Evolutionary conservation across 2,797 vertebrate species (phyloP).

Genomic region (Enteromius afrohamiltoni): DNA sequence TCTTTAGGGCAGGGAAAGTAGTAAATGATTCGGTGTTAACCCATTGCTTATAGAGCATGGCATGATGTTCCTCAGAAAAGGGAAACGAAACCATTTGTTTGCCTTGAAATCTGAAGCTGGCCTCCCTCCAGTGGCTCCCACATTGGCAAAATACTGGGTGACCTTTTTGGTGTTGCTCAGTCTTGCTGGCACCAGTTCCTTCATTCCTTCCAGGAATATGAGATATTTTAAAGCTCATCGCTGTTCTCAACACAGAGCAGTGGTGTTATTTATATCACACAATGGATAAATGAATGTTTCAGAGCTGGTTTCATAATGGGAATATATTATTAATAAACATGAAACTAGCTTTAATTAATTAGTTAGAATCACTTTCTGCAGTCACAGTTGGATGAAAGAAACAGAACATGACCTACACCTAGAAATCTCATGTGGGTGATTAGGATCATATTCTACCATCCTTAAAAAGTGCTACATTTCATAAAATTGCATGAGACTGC

Average conservation of each 20-base stretch:
- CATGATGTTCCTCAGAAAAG: conserved; percentile 33
- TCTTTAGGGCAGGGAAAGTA: conserved; percentile 69
- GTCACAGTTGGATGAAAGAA: background rate
- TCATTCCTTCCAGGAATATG: conserved; percentile 62
- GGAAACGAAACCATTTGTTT: conserved; percentile 33
- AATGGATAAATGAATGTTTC: background rate
- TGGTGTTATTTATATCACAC: background rate
- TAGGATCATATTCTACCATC: background rate
- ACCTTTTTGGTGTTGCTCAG: conserved; percentile 77
- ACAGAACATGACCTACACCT: background rate
- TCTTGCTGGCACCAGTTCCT: conserved; percentile 76
- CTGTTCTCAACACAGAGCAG: background rate
- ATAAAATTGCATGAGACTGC: conserved; percentile 7
- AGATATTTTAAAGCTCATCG: background rate
- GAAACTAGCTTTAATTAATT: background rate
- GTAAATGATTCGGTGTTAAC: conserved; percentile 24
- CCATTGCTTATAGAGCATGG: conserved; percentile 3
- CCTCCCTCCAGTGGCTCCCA: conserved; percentile 70
- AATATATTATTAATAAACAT: background rate
- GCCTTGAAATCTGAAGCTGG: conserved; percentile 66
- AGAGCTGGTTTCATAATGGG: background rate
- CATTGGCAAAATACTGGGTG: conserved; percentile 74
- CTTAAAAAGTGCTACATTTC: conserved; percentile 49
- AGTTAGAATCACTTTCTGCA: background rate
- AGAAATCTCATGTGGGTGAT: background rate